Percentiles rank a stretch among this genome's conserved stretches.
Conservation (phyloP, 2,888 invertebrate species). For the Mycogona germanica region DNA sequence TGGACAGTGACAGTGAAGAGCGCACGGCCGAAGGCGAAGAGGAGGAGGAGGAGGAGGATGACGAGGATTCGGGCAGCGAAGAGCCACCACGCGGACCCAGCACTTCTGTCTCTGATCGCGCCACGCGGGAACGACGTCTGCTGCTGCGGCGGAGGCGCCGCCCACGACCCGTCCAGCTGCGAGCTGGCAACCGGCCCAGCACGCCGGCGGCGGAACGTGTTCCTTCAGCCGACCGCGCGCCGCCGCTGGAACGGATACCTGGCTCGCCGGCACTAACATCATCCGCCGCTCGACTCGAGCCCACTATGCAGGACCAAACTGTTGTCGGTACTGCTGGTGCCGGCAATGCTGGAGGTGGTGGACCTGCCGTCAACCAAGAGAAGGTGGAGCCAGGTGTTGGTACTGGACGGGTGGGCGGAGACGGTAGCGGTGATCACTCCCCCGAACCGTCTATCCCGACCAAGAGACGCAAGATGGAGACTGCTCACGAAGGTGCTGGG, state of each 20-base stretch:
- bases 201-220: too few species aligned
- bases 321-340: too few species aligned
- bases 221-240: too few species aligned
- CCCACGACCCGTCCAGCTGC: too few species aligned
- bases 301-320: too few species aligned
- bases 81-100: not conserved
- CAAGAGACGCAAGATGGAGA: not conserved
- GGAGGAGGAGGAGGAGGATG: constrained; percentile 28
- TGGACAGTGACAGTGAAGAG: constrained; percentile 20
- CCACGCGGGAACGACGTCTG: not conserved
- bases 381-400: not conserved
- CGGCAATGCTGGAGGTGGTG: too few species aligned
- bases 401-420: not conserved
- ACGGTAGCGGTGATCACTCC: not conserved
- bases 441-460: not conserved
- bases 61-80: constrained; percentile 19
- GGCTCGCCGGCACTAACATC: too few species aligned
- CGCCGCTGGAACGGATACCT: too few species aligned
- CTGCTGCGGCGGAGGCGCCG: not conserved
- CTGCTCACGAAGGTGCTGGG: too few species aligned
- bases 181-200: too few species aligned
- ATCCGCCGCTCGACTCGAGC: too few species aligned
- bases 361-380: not conserved
- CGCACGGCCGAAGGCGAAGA: constrained; percentile 28
- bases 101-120: too few species aligned